Conservation (phyloP, 2,113 vertebrate species). For the Acrocephalus arundinaceus region DNA sequence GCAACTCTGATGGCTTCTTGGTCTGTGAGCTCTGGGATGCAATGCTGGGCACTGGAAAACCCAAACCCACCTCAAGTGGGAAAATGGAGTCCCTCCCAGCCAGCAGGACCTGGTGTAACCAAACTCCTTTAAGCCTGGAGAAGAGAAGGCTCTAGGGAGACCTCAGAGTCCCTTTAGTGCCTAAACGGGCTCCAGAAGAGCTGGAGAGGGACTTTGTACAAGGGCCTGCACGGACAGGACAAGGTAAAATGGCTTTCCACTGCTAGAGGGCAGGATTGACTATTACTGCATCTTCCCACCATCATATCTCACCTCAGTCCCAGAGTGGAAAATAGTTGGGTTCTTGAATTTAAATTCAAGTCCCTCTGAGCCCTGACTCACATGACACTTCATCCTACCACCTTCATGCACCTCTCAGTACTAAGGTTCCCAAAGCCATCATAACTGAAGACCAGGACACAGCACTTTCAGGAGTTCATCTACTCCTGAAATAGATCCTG, state of each 20-base stretch:
- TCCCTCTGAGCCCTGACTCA: neutral
- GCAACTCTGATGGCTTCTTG: neutral
- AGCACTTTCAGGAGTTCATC: neutral
- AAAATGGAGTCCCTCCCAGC: neutral
- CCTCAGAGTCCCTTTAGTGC: neutral
- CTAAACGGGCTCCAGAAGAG: neutral
- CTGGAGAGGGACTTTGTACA: neutral
- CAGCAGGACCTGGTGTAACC: neutral
- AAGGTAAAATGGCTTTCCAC: neutral
- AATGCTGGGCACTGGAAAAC: neutral
- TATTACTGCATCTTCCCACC: neutral
- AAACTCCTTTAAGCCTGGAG: neutral
- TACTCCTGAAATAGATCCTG: neutral
- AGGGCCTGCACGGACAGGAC: neutral
- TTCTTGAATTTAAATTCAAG: neutral
- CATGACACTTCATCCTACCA: neutral
- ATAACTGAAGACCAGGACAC: neutral
- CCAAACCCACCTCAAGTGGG: neutral
- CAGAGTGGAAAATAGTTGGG: neutral
- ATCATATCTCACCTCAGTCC: neutral
- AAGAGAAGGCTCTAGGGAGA: neutral
- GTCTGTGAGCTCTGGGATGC: neutral
- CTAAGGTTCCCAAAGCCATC: neutral
- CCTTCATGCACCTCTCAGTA: neutral
- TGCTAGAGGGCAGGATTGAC: neutral